These are phyloP conservation scores for Clusia tigrina DNA, from an alignment of 2,888 invertebrate species.

Conservation along the genomic window DNA sequence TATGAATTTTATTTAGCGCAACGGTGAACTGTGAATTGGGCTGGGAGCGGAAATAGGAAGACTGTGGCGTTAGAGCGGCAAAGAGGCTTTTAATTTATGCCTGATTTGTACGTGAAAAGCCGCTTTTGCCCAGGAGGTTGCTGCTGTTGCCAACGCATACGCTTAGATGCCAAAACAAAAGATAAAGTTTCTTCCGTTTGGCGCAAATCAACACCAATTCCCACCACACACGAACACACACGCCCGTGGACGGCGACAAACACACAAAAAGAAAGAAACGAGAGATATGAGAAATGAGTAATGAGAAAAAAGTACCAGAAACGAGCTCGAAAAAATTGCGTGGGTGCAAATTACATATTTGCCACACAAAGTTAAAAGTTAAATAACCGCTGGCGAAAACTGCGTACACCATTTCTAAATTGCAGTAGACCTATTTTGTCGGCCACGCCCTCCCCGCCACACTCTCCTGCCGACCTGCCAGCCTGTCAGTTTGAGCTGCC, in stretches of 20 bases:
- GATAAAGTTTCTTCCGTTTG: too few species aligned
- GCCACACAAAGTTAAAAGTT: constrained; percentile 15
- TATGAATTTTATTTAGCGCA: constrained; percentile 3
- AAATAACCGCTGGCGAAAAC: constrained; percentile 21
- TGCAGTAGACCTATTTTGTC: background rate
- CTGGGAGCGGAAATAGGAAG: background rate
- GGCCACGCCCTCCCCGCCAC: background rate
- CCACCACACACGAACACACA: too few species aligned
- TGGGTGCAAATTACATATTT: constrained; percentile 5
- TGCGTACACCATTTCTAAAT: background rate
- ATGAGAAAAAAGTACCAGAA: background rate
- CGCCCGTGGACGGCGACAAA: too few species aligned
- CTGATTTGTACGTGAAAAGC: too few species aligned
- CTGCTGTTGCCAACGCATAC: background rate
- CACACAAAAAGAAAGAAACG: too few species aligned
- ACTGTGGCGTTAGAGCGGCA: background rate
- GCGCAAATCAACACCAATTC: too few species aligned
- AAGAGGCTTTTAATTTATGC: background rate
- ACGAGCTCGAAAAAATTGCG: background rate
- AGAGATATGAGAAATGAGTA: too few species aligned
- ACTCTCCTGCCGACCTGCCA: background rate
- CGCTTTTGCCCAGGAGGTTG: background rate
- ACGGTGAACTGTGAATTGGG: background rate
- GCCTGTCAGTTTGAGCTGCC: background rate
- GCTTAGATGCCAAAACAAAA: too few species aligned